Evolutionary conservation across 1,140 invertebrate genomes (phyloP), one percentile per base, ranked within the genome.

Genomic region (Apis dorsata): DNA sequence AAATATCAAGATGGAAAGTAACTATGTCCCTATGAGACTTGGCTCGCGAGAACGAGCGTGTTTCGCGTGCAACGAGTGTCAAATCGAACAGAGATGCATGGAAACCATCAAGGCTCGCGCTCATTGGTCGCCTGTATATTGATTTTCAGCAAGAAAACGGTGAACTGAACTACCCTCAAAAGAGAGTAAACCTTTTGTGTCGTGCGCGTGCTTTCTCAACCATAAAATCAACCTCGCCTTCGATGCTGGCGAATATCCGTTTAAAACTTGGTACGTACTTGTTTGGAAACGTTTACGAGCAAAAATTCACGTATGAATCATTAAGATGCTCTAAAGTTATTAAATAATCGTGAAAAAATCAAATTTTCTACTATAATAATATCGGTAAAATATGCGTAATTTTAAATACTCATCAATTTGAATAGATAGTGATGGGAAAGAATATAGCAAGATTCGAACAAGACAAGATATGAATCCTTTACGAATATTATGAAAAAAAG

Each of bases 1-100:
- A 78, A 88, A 87, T 80, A 88, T 90, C 80, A 88, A 88, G 79
- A 86, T 90, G 85, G 85, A 87, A 91, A 88, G 84, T 90, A 21
- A 24, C 11, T 8, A 11, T 1, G 13, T 63, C n/a, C 34, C 34
- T 44, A 44, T 44, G 19, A 62, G 11, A 59, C 28, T 21, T 55
- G 62, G 34, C 19, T 28, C n/a, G 44, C 44, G 60, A 15, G 65
- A 15, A 51, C 4, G 21, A 13, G 49, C 72, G 76, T 59, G 78
- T 76, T 72, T 19, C 7, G 17, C 73, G 77, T 68, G 82, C 69
- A 17, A 65, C 77, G 70, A 53, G 77, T 68, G 55, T 51, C 59
- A 79, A 87, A 84, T 59, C 51, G 74, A 72, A 73, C 49, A 21
- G 71, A 84, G 85, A 81, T 80, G 73, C 72, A 63, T 12, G 85